Evolutionary conservation across 1,140 invertebrate genomes (phyloP).

Genomic region (Caenorhabditis inopinata): DNA sequence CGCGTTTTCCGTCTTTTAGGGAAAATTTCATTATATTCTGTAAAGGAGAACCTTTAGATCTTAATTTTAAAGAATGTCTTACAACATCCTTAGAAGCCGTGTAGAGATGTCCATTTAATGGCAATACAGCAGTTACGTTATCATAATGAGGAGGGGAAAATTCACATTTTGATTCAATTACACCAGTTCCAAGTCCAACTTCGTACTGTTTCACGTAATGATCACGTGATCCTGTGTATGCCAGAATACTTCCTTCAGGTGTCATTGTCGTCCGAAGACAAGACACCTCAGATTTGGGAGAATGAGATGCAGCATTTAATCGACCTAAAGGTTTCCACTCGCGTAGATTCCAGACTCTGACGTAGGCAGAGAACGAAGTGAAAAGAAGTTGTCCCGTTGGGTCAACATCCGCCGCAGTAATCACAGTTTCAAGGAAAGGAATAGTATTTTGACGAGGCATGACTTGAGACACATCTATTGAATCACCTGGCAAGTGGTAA

Average conservation of each 20-base stretch:
- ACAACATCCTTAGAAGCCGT: slow-evolving; percentile 83
- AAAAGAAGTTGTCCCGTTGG: slow-evolving; percentile 46
- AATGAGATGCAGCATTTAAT: slow-evolving; percentile 38
- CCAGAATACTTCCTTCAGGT: slow-evolving; percentile 52
- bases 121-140: slow-evolving; percentile 75
- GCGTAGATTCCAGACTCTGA: slow-evolving; percentile 43
- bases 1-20: slow-evolving; percentile 38
- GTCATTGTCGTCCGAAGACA: slow-evolving; percentile 35
- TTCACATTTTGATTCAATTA: slow-evolving; percentile 73
- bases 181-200: slow-evolving; percentile 61
- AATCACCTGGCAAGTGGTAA: slow-evolving; percentile 26
- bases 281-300: slow-evolving; percentile 49
- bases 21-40: slow-evolving; percentile 51
- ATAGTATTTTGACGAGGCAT: slow-evolving; percentile 48
- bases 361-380: slow-evolving; percentile 49
- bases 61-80: neutral
- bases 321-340: slow-evolving; percentile 31
- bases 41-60: slow-evolving; percentile 5
- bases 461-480: slow-evolving; percentile 38
- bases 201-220: slow-evolving; percentile 75
- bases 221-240: slow-evolving; percentile 85
- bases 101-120: slow-evolving; percentile 73
- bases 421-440: slow-evolving; percentile 43
- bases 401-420: slow-evolving; percentile 48
- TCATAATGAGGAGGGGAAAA: slow-evolving; percentile 87